Conservation (phyloP, 2,797 vertebrate species). For the Liasis olivaceus region DNA sequence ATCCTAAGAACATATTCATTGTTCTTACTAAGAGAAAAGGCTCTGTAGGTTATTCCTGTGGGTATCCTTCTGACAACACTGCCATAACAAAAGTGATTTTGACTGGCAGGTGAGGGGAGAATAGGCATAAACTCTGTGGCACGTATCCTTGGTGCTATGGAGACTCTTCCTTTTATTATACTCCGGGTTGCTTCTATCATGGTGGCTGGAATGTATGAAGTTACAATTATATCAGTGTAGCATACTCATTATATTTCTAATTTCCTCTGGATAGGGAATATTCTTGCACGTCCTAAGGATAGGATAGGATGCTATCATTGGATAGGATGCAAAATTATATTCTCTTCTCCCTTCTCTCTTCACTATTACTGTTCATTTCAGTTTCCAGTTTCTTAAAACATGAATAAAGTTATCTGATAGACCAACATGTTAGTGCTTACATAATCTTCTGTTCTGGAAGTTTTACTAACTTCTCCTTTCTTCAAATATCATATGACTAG, state of each 20-base stretch:
- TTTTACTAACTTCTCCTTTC: slow-evolving; percentile 54
- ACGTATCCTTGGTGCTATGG: not conserved
- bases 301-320: not conserved
- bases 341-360: not conserved
- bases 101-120: not conserved
- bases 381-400: slow-evolving; percentile 38
- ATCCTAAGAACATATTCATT: too few species aligned
- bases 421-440: slow-evolving; percentile 35
- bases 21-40: not conserved
- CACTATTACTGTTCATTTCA: slow-evolving; percentile 31
- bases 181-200: not conserved
- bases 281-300: not conserved
- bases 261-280: not conserved
- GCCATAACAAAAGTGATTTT: not conserved
- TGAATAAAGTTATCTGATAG: slow-evolving; percentile 41
- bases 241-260: not conserved
- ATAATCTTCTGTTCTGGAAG: slow-evolving; percentile 54
- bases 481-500: slow-evolving; percentile 44
- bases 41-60: not conserved
- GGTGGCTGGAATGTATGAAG: not conserved
- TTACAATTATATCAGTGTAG: not conserved
- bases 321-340: not conserved
- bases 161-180: not conserved
- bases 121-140: not conserved
- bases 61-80: not conserved